A percentile compares a stretch with the other conserved stretches of the same genome.
Evolutionary conservation across 2,113 vertebrate genomes (phyloP).

Genomic region (Anarhynchus alexandrinus): DNA sequence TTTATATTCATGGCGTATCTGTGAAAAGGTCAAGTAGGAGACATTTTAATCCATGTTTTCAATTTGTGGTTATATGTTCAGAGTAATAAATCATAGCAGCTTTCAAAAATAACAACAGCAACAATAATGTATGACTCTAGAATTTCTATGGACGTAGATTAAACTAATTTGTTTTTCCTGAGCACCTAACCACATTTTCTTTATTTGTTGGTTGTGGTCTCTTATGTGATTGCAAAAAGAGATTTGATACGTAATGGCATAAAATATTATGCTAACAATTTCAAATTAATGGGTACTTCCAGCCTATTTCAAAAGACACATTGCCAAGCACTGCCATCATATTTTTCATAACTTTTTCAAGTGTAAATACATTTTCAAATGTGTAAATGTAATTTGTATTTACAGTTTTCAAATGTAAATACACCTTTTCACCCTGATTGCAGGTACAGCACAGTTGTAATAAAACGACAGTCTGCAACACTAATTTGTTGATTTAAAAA

Average conservation of each 20-base stretch:
- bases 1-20: background rate
- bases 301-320: background rate
- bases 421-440: background rate
- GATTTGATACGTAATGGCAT: background rate
- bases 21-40: constrained; percentile 37
- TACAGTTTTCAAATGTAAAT: background rate
- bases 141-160: background rate
- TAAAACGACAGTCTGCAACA: background rate
- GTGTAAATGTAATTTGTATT: background rate
- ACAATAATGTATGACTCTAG: background rate
- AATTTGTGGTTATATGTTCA: background rate
- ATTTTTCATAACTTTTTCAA: background rate
- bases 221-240: background rate
- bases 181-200: background rate
- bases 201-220: background rate
- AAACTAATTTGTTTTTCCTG: constrained; percentile 12
- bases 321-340: background rate
- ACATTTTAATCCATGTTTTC: constrained; percentile 48
- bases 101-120: constrained; percentile 8
- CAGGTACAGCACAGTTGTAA: background rate
- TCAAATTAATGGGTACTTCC: background rate
- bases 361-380: background rate
- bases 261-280: background rate
- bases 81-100: background rate
- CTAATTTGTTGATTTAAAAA: background rate